phyloP scores from a whole-genome alignment of 2,113 vertebrate species.

The Motacilla tschutschensis region DNA sequence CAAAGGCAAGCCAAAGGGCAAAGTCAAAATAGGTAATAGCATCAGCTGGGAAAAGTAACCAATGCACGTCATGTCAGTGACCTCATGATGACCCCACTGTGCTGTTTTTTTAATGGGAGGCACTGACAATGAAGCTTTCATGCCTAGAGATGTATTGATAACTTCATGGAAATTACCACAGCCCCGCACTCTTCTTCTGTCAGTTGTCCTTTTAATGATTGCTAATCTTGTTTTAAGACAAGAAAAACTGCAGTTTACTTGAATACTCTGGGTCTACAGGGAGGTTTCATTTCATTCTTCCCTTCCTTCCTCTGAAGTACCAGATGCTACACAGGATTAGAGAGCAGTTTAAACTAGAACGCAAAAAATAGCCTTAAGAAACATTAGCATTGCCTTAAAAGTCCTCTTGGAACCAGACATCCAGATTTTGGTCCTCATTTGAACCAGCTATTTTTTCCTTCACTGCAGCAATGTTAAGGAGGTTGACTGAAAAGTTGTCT shows the following conservation, averaged over 20 bases:
- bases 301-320: neutral
- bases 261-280: neutral
- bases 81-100: neutral
- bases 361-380: slow-evolving; percentile 12
- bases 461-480: neutral
- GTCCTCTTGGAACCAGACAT: neutral
- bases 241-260: neutral
- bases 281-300: slow-evolving; percentile 30
- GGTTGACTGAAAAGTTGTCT: neutral
- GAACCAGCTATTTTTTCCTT: neutral
- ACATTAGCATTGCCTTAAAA: slow-evolving; percentile 7
- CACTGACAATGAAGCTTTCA: neutral
- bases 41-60: slow-evolving; percentile 18
- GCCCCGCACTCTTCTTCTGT: neutral
- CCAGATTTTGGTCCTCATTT: neutral
- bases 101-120: neutral
- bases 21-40: slow-evolving; percentile 16
- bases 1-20: slow-evolving; percentile 53
- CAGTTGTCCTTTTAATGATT: neutral
- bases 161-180: neutral
- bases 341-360: slow-evolving; percentile 20
- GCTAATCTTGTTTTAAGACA: slow-evolving; percentile 17
- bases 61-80: neutral
- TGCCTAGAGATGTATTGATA: neutral
- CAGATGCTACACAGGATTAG: slow-evolving; percentile 41